Conservation (phyloP, 1,140 invertebrate species). For the Latrodectus geometricus region DNA sequence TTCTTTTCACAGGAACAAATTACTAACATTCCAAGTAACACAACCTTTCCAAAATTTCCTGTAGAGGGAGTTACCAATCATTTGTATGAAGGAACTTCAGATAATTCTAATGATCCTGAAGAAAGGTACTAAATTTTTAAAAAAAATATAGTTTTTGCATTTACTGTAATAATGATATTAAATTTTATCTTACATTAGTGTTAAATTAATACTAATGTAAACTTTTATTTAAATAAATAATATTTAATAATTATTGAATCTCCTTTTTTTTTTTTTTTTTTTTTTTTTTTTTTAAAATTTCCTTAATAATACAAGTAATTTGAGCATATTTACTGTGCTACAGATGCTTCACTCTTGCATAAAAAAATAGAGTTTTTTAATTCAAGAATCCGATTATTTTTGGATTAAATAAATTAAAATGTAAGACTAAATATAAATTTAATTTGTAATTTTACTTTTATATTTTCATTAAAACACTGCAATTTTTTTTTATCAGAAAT, state of each 20-base stretch:
- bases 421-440: too few species aligned
- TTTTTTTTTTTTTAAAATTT: too few species aligned
- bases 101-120: slow-evolving; percentile 1
- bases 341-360: too few species aligned
- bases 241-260: not conserved
- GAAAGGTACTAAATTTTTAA: slow-evolving; percentile 29
- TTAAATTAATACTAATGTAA: not conserved
- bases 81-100: slow-evolving; percentile 18
- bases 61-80: slow-evolving; percentile 22
- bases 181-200: not conserved
- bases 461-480: too few species aligned
- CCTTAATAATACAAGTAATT: too few species aligned
- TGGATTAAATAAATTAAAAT: too few species aligned
- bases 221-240: not conserved
- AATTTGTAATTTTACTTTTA: too few species aligned
- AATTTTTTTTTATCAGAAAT: too few species aligned
- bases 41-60: slow-evolving; percentile 55
- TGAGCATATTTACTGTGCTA: too few species aligned
- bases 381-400: too few species aligned
- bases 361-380: too few species aligned
- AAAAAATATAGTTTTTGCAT: not conserved
- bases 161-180: not conserved
- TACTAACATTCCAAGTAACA: slow-evolving; percentile 16
- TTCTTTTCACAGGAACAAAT: slow-evolving; percentile 6
- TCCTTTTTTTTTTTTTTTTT: too few species aligned